Conservation (phyloP, 2,888 invertebrate genomes). For the Margaritifera margaritifera region DNA sequence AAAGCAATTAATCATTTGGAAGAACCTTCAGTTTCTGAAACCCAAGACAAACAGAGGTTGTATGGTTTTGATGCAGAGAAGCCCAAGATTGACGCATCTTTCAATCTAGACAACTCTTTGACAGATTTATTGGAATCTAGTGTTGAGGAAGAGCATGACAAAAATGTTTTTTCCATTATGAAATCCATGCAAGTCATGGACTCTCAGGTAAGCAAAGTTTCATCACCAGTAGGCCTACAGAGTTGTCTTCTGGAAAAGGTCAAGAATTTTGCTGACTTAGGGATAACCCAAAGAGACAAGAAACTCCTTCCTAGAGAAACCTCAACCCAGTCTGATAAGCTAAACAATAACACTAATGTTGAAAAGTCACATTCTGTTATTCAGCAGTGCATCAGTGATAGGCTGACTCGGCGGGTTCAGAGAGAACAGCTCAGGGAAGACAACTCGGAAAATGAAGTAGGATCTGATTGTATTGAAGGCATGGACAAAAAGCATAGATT, state of each 20-base stretch:
- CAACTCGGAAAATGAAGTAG: neutral
- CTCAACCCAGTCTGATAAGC: too few relatives aligned
- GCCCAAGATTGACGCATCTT: neutral
- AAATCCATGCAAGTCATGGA: too few relatives aligned
- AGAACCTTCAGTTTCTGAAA: too few relatives aligned
- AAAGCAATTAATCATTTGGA: too few relatives aligned
- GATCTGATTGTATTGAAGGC: neutral
- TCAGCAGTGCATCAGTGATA: too few relatives aligned
- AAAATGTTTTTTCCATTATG: slow-evolving; percentile 6
- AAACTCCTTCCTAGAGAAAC: too few relatives aligned
- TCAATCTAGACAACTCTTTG: slow-evolving; percentile 27
- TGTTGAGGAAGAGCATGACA: slow-evolving; percentile 19
- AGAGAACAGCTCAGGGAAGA: neutral
- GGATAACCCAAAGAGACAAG: neutral
- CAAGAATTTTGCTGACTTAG: slow-evolving; percentile 8
- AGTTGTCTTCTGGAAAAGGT: slow-evolving; percentile 5
- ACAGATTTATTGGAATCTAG: slow-evolving; percentile 45
- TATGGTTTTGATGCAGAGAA: too few relatives aligned
- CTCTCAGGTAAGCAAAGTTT: slow-evolving; percentile 4
- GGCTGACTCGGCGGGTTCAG: neutral
- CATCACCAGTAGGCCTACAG: slow-evolving; percentile 13
- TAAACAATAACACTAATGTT: too few relatives aligned
- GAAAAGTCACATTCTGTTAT: too few relatives aligned
- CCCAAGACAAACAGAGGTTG: too few relatives aligned
- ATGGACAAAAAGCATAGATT: neutral